Evolutionary conservation across 2,113 vertebrate genomes (phyloP), one percentile per base, ranked within the genome.

Genomic region (Thymallus thymallus): DNA sequence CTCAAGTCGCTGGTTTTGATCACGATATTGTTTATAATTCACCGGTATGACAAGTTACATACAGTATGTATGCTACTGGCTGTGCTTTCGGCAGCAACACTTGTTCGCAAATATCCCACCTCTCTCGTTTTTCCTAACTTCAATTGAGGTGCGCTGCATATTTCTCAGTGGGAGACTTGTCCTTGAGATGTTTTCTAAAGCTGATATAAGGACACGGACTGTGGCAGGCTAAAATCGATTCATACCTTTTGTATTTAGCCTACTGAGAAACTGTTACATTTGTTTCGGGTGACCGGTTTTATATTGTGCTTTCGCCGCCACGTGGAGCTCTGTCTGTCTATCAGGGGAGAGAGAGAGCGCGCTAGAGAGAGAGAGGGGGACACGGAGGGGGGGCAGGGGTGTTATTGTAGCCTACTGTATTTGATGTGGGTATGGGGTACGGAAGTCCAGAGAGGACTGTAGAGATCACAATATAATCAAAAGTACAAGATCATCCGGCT

Each of bases 181-280:
- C 32, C 32, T 35, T 35, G 32, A 35, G 32, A 35, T 35, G 69
- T 74, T 82, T 78, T 71, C 48, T 70, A 73, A 77, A 62, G 64
- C 56, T 82, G 77, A 76, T 35, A 35, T 61, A 77, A 68, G 69
- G 71, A 69, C 67, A 78, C 68, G 67, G 60, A 86, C 79, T 84
- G 89, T 83, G 87, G 88, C 73, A 73, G 77, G 14, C 80, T 70
- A 18, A 65, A 51, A 68, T 75, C 71, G 69, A 66, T 73, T 69
- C 29, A 64, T 71, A 46, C 65, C 78, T 30, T 63, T 73, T 68
- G 72, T 62, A 62, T 62, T 62, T 35, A 35, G 32, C 32, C 32
- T 22, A 35, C 73, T 51, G 35, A 78, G 69, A 75, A 83, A 74
- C 76, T 80, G 46, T 35, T 35, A 6, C 2, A 48, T 48, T 48